phyloP scores from a whole-genome alignment of 2,113 vertebrate genomes.

The Rhinogobius similis region DNA sequence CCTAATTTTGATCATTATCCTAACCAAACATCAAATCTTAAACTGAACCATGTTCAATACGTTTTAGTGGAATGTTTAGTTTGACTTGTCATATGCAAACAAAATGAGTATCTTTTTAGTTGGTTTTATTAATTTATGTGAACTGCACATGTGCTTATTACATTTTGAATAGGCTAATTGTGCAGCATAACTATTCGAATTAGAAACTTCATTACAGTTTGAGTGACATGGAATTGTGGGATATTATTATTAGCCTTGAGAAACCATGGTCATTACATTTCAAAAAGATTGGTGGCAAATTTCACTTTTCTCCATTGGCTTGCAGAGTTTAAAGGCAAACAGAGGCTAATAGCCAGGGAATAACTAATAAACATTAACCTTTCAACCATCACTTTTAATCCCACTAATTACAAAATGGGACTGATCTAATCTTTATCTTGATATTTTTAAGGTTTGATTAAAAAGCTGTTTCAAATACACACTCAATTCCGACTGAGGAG shows the following conservation, averaged over 20 bases:
- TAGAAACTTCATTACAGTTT: neutral
- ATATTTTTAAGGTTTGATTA: neutral
- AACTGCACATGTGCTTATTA: neutral
- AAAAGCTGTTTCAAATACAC: neutral
- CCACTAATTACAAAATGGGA: neutral
- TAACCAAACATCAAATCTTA: too few species aligned
- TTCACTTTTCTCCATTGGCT: neutral
- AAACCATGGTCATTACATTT: neutral
- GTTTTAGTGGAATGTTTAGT: too few species aligned
- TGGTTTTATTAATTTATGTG: neutral
- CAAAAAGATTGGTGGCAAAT: neutral
- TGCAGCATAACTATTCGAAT: neutral
- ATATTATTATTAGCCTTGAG: too few species aligned
- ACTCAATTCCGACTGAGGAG: neutral
- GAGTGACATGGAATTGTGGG: neutral
- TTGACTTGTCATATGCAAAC: too few species aligned
- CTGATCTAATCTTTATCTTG: neutral
- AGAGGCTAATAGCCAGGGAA: neutral
- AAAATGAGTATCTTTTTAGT: too few species aligned
- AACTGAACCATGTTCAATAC: too few species aligned
- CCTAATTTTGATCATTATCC: too few species aligned
- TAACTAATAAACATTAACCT: neutral
- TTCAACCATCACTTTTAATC: neutral
- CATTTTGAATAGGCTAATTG: neutral
- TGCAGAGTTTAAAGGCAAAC: neutral